phyloP scores from a whole-genome alignment of 2,113 vertebrate genomes.

The Fregetta grallaria region DNA sequence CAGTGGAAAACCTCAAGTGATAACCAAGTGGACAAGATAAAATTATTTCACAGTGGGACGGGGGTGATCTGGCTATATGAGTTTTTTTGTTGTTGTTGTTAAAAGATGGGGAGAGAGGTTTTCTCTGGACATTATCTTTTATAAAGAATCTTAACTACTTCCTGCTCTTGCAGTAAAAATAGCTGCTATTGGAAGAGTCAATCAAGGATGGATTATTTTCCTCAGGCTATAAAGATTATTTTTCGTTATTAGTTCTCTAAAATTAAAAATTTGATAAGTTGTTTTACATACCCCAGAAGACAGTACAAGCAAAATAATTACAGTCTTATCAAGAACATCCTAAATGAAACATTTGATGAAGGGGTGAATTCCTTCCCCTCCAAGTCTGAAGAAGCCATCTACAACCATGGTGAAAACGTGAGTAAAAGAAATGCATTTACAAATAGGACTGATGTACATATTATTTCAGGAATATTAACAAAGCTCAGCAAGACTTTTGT shows the following conservation, averaged over 20 bases:
- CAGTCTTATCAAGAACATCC: neutral
- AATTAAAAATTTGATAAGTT: neutral
- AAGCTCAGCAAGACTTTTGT: neutral
- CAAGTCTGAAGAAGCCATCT: neutral
- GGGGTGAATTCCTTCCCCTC: neutral
- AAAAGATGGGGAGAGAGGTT: neutral
- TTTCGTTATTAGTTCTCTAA: neutral
- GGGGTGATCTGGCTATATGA: neutral
- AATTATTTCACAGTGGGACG: conserved; percentile 35
- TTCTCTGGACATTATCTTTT: neutral
- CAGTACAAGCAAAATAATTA: neutral
- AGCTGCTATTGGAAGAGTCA: neutral
- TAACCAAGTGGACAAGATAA: conserved; percentile 44
- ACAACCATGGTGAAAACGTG: neutral
- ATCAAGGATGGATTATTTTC: neutral
- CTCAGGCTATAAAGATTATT: neutral
- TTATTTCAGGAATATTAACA: neutral
- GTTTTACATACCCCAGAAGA: neutral
- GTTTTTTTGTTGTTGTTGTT: neutral
- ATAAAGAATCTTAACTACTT: neutral
- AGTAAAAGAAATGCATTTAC: neutral
- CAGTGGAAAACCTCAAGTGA: conserved; percentile 35
- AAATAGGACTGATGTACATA: neutral
- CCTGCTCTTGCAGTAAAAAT: neutral
- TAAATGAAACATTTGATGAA: neutral